Percentiles rank a stretch among this genome's conserved stretches.
These are phyloP conservation scores for Narcine bancroftii DNA, from an alignment of 2,113 vertebrate species.

Conservation along the genomic window DNA sequence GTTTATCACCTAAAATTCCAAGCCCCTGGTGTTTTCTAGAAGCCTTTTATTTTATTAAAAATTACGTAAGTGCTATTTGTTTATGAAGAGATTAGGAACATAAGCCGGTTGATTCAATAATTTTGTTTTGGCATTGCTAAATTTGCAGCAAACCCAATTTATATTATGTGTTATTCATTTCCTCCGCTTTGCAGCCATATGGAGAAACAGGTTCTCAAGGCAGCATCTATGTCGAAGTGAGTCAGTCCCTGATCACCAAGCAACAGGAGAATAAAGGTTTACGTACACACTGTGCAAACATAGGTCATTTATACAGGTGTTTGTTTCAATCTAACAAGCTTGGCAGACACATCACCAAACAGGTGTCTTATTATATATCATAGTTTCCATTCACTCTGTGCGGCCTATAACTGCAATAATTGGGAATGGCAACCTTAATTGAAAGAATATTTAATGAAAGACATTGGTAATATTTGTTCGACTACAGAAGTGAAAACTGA, in stretches of 20 bases:
- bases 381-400: neutral
- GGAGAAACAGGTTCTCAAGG: neutral
- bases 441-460: neutral
- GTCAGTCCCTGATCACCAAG: neutral
- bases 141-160: neutral
- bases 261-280: constrained; percentile 4
- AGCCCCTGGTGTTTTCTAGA: neutral
- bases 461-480: neutral
- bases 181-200: neutral
- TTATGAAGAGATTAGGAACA: neutral
- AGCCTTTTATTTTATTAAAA: neutral
- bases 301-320: neutral
- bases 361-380: neutral
- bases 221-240: neutral
- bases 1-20: neutral
- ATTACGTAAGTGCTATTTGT: neutral
- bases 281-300: neutral
- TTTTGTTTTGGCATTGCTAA: constrained; percentile 1
- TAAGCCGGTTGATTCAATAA: neutral
- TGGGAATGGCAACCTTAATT: neutral
- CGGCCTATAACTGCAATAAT: neutral
- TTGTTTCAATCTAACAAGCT: neutral
- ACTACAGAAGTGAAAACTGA: neutral
- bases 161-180: neutral
- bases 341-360: neutral